Base-by-base conservation (phyloP, 2,113 vertebrate genomes). In the Uria lomvia region DNA sequence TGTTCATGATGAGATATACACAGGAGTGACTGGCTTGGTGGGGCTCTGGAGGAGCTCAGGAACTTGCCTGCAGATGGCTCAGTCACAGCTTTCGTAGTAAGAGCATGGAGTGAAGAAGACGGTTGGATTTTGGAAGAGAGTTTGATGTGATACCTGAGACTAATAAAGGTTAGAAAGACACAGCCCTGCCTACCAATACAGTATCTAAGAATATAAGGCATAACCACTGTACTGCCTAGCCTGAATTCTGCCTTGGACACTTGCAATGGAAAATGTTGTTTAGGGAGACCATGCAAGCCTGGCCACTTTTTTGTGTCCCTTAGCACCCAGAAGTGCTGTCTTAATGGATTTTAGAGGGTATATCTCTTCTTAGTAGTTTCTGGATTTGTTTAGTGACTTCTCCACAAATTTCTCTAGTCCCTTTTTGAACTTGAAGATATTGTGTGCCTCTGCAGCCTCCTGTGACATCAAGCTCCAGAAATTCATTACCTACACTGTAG, bases 41-140 rank as follows among this genome's bases (percentile, higher is more conserved):
- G 43, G 67, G 10, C 11, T 56, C 32, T 40, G 16, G 22, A 62
- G 49, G 5, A 43, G 52, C 55, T 74, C 5, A 1, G 42, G 11
- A 90, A 15, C 11, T n/a, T 50, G 20, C 5, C 23, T 74, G 42
- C 18, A 60, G 12, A 36, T 50, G 34, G 12, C 4, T 0, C 0
- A 75, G 24, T 66, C 53, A 56, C 2, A 66, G 20, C 5, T 52
- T 63, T 52, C 5, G 2, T 14, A 62, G 45, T 14, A 70, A 52
- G 26, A 29, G 15, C 21, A 70, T 14, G 6, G 23, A 58, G 19
- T 11, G 7, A 88, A 59, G 32, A 75, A 21, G 55, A 11, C 0
- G 0, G 7, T 3, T 68, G 9, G 30, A 58, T 83, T 77, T 77
- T 71, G 63, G 58, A 87, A 26, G 8, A 13, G 9, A 58, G 12